Percentiles rank a stretch among this genome's conserved stretches.
phyloP scores from a whole-genome alignment of 2,888 invertebrate genomes.

The Lasioglossum villosulum region DNA sequence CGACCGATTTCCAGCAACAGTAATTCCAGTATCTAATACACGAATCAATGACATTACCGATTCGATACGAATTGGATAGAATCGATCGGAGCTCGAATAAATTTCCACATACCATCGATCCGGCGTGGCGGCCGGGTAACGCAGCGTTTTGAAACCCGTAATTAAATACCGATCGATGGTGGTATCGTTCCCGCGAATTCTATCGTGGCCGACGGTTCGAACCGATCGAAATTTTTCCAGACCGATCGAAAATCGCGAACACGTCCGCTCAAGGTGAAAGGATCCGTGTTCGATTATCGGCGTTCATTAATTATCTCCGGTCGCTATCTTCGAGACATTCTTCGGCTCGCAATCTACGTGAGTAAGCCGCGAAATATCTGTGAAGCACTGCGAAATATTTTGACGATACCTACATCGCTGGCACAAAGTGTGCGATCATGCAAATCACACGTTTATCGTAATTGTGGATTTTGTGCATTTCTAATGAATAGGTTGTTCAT shows the following conservation, averaged over 20 bases:
- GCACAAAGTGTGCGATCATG: background rate
- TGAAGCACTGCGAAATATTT: background rate
- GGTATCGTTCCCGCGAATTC: background rate
- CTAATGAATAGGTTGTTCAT: no score
- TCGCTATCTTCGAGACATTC: background rate
- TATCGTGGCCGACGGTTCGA: background rate
- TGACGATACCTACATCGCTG: background rate
- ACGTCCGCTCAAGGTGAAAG: background rate
- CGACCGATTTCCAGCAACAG: constrained; percentile 1
- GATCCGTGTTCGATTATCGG: background rate
- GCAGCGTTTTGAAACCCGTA: constrained; percentile 6
- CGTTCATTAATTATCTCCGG: background rate
- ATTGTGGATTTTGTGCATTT: no score
- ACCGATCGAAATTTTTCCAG: background rate
- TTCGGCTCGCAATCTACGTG: background rate
- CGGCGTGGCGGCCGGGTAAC: background rate
- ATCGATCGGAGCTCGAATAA: background rate
- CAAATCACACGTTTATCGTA: background rate
- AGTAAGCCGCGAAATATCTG: background rate
- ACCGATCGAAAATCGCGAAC: background rate
- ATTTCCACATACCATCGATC: constrained; percentile 1
- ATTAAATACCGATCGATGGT: constrained; percentile 3
- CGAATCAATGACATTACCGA: constrained; percentile 3
- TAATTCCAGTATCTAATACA: background rate
- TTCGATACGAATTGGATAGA: background rate